Base-by-base conservation (phyloP, 2,113 vertebrate genomes). In the Saguinus midas region DNA sequence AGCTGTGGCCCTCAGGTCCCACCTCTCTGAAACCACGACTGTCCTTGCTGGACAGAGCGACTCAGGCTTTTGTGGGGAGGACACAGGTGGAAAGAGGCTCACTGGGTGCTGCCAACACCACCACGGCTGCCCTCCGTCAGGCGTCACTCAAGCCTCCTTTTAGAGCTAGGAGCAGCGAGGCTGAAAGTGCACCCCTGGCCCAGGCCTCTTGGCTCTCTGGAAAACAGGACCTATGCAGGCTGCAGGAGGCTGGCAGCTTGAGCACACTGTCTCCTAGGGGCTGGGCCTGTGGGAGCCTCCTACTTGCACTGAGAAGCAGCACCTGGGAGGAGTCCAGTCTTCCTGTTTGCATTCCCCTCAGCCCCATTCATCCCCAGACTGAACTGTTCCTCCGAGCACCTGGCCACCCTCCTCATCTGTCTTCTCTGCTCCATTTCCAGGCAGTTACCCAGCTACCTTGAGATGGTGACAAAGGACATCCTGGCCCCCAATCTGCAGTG, bases 401-500 rank as follows among this genome's bases (percentile, higher is more conserved):
- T 43, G 6, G 32, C 11, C 61, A 35, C 81, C 10, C 2, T 87
- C 78, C 95, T 97, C 91, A 88, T 96, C 97, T 92, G 48, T 66
- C 70, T 64, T n/a, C 21, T 95, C 73, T 89, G 57, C 78, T 93
- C 94, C 97, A 83, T 72, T 97, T 95, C 13, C 98, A 99, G 99
- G 97, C 96, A 97, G 97, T 99, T 99, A 96, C 94, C 96, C 61
- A 88, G 97, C 35, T 98, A 99, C 98, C 98, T 99, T 5, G 98
- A 99, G 98, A 97, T 92, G 32, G 98, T 99, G 97, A 97, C 99
- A 84, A 97, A 98, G 94, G 99, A 99, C 82, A 96, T 99, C 72
- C 95, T 99, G 97, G 98, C 99, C 96, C 99, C 99, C 83, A 99
- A 99, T 98, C 99, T 99, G 98, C 99, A 99, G 98, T 99, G 99